Conservation (phyloP, 2,113 vertebrate genomes). For the Bufo bufo region DNA sequence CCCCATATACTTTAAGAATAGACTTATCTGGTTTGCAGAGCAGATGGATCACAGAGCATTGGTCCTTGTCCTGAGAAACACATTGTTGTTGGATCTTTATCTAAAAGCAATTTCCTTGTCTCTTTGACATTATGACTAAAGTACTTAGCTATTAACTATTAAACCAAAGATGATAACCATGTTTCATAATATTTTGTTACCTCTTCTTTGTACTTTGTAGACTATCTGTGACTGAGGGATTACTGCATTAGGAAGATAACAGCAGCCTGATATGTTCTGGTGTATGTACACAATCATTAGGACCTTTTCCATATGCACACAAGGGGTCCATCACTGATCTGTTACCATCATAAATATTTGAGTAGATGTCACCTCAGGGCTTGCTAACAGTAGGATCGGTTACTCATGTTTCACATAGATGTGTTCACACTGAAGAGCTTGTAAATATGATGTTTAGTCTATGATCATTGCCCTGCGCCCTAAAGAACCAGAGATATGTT, state of each 20-base stretch:
- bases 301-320: not conserved
- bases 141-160: not conserved
- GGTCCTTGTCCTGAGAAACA: not conserved
- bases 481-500: not conserved
- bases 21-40: not conserved
- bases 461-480: not conserved
- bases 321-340: constrained; percentile 11
- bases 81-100: not conserved
- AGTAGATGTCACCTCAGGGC: not conserved
- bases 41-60: not conserved
- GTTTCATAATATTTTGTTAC: not conserved
- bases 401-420: constrained; percentile 7
- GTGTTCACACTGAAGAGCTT: not conserved
- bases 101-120: not conserved
- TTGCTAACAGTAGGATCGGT: not conserved
- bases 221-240: not conserved
- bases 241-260: not conserved
- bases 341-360: not conserved
- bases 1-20: not conserved
- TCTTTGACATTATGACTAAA: not conserved
- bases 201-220: not conserved
- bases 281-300: not conserved
- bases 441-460: not conserved
- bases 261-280: not conserved
- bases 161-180: not conserved